These are phyloP conservation scores for Sycophila sp. DNA, from an alignment of 1,140 invertebrate species.

Conservation along the genomic window DNA sequence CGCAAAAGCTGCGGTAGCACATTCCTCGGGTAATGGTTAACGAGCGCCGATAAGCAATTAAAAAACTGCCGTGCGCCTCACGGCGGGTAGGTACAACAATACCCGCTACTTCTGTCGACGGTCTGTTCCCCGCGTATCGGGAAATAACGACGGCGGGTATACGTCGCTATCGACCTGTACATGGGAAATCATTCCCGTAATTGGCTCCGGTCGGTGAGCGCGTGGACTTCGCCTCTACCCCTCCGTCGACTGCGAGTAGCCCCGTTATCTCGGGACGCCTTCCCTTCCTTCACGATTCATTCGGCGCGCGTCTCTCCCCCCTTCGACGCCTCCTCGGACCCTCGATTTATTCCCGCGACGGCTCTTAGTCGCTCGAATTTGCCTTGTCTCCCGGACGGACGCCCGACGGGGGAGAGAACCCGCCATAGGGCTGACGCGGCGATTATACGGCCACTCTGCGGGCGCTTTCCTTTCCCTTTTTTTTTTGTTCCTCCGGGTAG, in stretches of 20 bases:
- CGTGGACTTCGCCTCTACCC: neutral
- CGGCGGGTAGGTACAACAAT: too few relatives aligned
- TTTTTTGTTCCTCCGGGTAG: neutral
- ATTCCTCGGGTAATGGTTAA: too few relatives aligned
- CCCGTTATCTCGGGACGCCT: neutral
- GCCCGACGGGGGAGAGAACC: neutral
- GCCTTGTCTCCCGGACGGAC: neutral
- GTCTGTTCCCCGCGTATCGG: too few relatives aligned
- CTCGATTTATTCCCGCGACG: conserved; percentile 7
- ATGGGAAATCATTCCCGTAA: conserved; percentile 28
- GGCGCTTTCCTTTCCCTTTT: neutral
- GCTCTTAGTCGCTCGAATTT: neutral
- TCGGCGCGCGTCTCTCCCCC: neutral
- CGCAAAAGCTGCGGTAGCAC: too few relatives aligned
- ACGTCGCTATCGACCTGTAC: too few relatives aligned
- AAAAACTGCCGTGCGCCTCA: too few relatives aligned
- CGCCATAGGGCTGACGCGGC: too few relatives aligned
- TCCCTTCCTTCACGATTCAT: neutral
- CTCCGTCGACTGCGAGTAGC: neutral
- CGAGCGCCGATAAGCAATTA: too few relatives aligned
- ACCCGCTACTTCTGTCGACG: too few relatives aligned
- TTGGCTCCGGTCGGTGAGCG: neutral
- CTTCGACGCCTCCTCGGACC: neutral
- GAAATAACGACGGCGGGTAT: too few relatives aligned
- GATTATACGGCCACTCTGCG: neutral